These are phyloP conservation scores for Bathynomus jamesi DNA, from an alignment of 1,140 invertebrate species.

Conservation along the genomic window DNA sequence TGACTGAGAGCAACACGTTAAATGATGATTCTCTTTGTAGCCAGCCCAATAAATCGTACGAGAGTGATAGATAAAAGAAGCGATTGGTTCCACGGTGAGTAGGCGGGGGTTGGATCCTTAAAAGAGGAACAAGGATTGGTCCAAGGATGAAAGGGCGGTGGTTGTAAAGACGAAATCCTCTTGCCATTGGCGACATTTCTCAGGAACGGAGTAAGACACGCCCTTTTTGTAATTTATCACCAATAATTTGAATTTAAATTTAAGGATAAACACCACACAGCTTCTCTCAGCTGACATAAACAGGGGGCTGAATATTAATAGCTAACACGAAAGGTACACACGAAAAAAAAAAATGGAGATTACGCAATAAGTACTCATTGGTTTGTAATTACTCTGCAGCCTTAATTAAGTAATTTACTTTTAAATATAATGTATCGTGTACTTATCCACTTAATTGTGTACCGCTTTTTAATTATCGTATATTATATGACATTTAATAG, in stretches of 20 bases:
- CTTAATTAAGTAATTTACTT: not conserved
- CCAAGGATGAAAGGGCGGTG: not conserved
- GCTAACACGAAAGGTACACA: not conserved
- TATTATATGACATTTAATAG: no score
- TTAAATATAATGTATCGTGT: not conserved
- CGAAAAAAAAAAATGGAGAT: not conserved
- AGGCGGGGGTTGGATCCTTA: not conserved
- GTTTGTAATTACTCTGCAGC: not conserved
- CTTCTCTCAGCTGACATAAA: not conserved
- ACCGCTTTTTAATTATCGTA: not conserved
- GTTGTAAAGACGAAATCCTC: not conserved
- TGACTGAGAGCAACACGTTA: not conserved
- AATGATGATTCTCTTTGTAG: not conserved
- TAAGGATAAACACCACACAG: not conserved
- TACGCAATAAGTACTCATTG: not conserved
- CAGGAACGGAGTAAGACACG: not conserved
- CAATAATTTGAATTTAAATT: conserved; percentile 2
- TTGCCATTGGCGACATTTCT: not conserved
- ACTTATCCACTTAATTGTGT: not conserved
- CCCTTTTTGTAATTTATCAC: not conserved
- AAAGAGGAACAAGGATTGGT: not conserved
- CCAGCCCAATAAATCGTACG: not conserved
- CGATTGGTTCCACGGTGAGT: not conserved
- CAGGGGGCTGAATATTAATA: not conserved
- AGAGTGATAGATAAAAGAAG: not conserved